Conservation (phyloP, 2,797 vertebrate species). For the Gallinago nigripennis region DNA sequence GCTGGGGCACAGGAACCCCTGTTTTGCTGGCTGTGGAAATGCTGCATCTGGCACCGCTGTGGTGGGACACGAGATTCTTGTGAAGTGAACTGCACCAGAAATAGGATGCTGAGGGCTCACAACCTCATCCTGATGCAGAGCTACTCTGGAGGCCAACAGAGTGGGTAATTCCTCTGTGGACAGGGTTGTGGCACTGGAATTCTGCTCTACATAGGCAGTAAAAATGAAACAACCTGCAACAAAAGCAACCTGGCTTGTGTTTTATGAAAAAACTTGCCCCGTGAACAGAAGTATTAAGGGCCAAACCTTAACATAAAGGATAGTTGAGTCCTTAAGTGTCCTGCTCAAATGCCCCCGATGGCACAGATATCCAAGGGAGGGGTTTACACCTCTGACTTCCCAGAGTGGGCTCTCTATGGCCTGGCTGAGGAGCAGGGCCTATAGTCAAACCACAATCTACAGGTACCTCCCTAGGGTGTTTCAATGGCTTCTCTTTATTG, state of each 20-base stretch:
- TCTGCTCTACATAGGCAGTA: not conserved
- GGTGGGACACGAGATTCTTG: rapidly evolving
- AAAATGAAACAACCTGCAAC: not conserved
- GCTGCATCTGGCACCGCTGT: rapidly evolving
- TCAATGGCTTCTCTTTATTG: not conserved
- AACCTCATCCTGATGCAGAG: not conserved
- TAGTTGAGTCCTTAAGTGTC: not conserved
- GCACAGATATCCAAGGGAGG: not conserved
- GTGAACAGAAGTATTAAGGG: rapidly evolving
- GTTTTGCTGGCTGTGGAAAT: not conserved
- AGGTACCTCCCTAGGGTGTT: not conserved
- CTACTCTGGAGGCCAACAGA: not conserved
- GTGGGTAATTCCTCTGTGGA: not conserved
- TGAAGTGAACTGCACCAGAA: not conserved
- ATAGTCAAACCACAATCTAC: not conserved
- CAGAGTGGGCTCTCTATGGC: not conserved
- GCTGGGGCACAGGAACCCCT: not conserved
- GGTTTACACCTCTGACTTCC: not conserved
- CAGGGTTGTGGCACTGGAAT: not conserved
- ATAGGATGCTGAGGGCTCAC: not conserved
- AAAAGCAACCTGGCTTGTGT: not conserved
- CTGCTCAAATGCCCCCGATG: not conserved
- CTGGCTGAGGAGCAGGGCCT: not conserved
- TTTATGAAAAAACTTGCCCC: not conserved
- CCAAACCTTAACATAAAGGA: not conserved